Base-by-base conservation (phyloP, 2,888 invertebrate species). In the Acrobasis repandana region DNA sequence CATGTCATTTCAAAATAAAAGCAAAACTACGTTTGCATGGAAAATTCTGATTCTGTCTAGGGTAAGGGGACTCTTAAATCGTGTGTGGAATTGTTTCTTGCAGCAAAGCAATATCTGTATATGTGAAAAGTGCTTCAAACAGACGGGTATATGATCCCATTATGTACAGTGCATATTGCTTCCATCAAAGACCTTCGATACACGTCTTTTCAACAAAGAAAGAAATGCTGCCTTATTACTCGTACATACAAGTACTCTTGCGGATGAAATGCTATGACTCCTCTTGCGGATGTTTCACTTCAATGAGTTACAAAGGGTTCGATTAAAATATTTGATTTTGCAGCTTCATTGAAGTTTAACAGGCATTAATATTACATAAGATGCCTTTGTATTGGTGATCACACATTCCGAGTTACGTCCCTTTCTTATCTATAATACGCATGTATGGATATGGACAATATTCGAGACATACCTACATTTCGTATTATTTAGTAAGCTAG, bases 81-180 rank as follows among this genome's bases (percentile, higher is more conserved):
- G 4, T 20, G 20, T 38, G 10, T 14, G 38, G 14, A 10, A 36
- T 36, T 11, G 38, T 14, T 11, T 38, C 0, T 11, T 3, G 11
- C 2, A 38, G 3, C 14, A 38, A 38, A 38, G 38, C 11, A 54
- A 54, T 54, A 54, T 38, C 34, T 34, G 9, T 52, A 16, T 50
- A 34, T 38, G 36, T 36, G 52, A 54, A 16, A 38, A 36, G 15
- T 8, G 38, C 38, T 38, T 18, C 54, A 54, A 54, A 52, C 15
- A 54, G 38, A 54, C 54, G 54, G 38, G 54, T 54, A 18, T 54
- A 54, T 54, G 54, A 54, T 38, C 18, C n/a, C 9, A 16, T 5
- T 38, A 18, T 38, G 14, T 54, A 18, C 54, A 54, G 9, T 54
- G 54, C 38, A 54, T 54, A 38, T 52, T 52, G 52, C 52, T 54